A percentile compares a stretch with the other conserved stretches of the same genome.
Conservation (phyloP, 2,888 invertebrate species). For the Vesta saturnalis region DNA sequence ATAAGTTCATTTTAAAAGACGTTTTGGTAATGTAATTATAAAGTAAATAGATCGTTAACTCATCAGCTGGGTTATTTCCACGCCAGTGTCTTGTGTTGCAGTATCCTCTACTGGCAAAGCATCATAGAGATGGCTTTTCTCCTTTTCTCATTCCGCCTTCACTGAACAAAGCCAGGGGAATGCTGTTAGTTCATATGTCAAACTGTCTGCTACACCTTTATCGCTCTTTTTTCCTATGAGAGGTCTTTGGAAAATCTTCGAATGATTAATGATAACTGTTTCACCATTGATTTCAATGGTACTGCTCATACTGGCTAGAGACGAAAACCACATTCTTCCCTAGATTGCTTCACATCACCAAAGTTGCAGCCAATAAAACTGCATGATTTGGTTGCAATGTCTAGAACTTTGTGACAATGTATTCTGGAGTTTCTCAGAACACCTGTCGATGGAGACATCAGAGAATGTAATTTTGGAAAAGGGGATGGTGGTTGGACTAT, state of each 20-base stretch:
- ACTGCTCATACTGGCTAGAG: constrained; percentile 26
- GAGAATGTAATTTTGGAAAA: constrained; percentile 31
- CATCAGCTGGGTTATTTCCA: too few relatives aligned
- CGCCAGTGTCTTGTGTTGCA: too few relatives aligned
- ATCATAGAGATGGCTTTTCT: constrained; percentile 4
- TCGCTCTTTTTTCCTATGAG: constrained; percentile 31
- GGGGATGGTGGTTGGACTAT: constrained; percentile 40
- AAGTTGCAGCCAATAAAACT: not conserved
- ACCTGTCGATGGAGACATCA: constrained; percentile 36
- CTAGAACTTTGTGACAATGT: constrained; percentile 16
- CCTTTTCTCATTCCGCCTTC: constrained; percentile 5
- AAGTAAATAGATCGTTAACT: too few relatives aligned
- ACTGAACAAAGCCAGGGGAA: constrained; percentile 25
- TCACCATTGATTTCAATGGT: constrained; percentile 35
- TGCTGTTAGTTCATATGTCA: constrained; percentile 40
- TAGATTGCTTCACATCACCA: constrained; percentile 16
- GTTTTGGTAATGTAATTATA: too few relatives aligned
- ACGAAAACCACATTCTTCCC: constrained; percentile 32
- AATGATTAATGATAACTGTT: constrained; percentile 18
- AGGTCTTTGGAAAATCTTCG: constrained; percentile 41
- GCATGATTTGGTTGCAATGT: constrained; percentile 9
- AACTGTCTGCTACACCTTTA: constrained; percentile 35
- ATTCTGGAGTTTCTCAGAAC: constrained; percentile 13
- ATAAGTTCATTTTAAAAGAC: too few relatives aligned
- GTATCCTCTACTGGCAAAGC: constrained; percentile 12